Evolutionary conservation across 2,113 vertebrate species (phyloP).

Genomic region (Halcyon malimbica): DNA sequence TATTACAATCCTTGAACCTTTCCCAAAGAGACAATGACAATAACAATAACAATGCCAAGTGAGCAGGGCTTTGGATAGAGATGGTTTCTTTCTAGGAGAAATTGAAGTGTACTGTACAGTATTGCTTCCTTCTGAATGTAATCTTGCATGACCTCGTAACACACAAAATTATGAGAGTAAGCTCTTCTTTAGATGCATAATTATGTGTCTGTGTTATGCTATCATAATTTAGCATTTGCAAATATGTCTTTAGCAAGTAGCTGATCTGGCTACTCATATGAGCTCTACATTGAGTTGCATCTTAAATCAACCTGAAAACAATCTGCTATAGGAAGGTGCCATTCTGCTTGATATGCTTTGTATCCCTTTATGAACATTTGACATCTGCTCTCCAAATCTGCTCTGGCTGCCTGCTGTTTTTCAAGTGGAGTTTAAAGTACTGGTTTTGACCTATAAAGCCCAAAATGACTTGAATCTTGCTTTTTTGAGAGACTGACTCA

Average conservation of each 20-base stretch:
- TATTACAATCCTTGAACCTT: neutral
- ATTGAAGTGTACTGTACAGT: neutral
- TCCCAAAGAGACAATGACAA: neutral
- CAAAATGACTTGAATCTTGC: constrained; percentile 47
- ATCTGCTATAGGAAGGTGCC: neutral
- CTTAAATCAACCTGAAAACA: constrained; percentile 32
- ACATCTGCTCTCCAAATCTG: constrained; percentile 63
- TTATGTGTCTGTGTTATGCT: neutral
- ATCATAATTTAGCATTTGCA: neutral
- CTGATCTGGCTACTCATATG: neutral
- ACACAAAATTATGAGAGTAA: neutral
- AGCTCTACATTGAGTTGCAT: neutral
- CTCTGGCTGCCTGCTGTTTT: constrained; percentile 48
- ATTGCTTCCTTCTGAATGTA: neutral
- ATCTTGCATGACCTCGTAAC: neutral
- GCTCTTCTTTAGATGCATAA: neutral
- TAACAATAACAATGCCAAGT: neutral
- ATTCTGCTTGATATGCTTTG: constrained; percentile 39
- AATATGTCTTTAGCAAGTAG: neutral
- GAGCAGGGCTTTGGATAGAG: neutral
- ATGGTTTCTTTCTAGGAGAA: neutral
- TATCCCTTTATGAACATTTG: constrained; percentile 55
- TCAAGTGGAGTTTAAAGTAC: constrained; percentile 55
- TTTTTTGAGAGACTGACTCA: constrained; percentile 53
- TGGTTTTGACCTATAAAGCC: constrained; percentile 63